Evolutionary conservation across 1,140 invertebrate species (phyloP).

Genomic region (Drosophila varians): DNA sequence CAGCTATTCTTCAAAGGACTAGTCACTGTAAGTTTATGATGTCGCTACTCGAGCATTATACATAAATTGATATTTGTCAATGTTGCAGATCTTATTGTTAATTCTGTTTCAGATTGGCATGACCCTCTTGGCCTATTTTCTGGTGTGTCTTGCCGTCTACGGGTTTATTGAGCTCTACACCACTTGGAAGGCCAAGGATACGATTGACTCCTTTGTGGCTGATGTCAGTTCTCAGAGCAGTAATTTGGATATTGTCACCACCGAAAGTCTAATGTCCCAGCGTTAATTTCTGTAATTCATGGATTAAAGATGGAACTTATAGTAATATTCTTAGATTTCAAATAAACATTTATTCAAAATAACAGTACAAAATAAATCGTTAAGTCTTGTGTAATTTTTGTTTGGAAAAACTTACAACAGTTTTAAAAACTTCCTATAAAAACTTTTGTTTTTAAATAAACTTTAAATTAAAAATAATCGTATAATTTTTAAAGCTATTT

Average conservation of each 20-base stretch:
- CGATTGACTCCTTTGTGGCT: neutral
- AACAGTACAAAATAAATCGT: no score
- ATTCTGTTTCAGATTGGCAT: conserved; percentile 59
- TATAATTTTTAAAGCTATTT: no score
- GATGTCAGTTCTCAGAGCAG: conserved; percentile 21
- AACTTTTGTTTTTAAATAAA: no score
- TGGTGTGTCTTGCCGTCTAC: conserved; percentile 40
- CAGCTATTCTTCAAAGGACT: conserved; percentile 13
- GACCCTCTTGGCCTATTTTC: conserved; percentile 30
- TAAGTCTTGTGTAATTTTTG: no score
- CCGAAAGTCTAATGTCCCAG: conserved; percentile 59
- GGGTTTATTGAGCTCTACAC: conserved; percentile 32
- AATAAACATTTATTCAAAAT: no score
- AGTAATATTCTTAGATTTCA: no score
- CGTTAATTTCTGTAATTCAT: conserved; percentile 4
- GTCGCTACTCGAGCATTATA: neutral
- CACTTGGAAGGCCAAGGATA: neutral
- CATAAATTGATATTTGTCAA: conserved; percentile 15
- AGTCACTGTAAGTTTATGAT: conserved; percentile 54
- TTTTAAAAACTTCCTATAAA: no score
- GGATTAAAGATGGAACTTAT: neutral
- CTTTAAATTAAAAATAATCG: no score
- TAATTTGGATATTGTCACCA: conserved; percentile 23
- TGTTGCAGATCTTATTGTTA: conserved; percentile 59
- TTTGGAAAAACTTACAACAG: no score